Evolutionary conservation across 1,140 invertebrate genomes (phyloP), one percentile per base, ranked within the genome.

Genomic region (Drosophila miranda): DNA sequence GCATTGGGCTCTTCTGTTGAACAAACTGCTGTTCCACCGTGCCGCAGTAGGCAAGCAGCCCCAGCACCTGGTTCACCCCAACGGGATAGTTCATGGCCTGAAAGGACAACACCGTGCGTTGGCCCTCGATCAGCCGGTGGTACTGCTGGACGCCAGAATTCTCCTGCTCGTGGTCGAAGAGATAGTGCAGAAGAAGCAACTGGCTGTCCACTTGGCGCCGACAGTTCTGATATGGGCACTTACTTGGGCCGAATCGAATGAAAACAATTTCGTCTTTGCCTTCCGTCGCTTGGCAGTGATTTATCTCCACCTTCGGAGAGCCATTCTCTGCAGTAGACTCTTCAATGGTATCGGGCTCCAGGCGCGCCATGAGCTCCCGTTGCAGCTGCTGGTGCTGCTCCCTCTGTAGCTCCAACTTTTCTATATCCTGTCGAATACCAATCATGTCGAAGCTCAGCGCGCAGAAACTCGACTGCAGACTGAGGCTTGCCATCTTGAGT

Each of bases 111-210:
- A 75, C 46, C 1, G 54, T 23, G 1, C 41, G 63, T n/a, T 78
- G 30, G 2, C 53, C 71, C 26, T 75, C 54, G 11, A 23, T 1
- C 41, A 87, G 6, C n/a, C 53, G 48, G 16, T 67, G 63, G 13
- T 45, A 76, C 3, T 50, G 41, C 43, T 51, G 23, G 1, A 56
- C 38, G 19, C 41, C 34, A 1, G 19, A 26, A 1, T 44, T 30
- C 7, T 58, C 11, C 14, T 56, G 45, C 14, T 58, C 52, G 13
- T 87, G 82, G 44, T 87, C 78, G 30, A 46, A 71, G n/a, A 82
- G 38, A 23, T 88, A 87, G 75, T 87, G 82, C 9, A 87, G 56
- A 23, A 87, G 14, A 11, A 88, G 46, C 21, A 87, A 42, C 34
- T 88, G 82, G n/a, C 50, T 87, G 38, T 87, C 63, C 5, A 87